Percentiles rank a stretch among this genome's conserved stretches.
These are phyloP conservation scores for Danio choprae DNA, from an alignment of 2,797 vertebrate species.

Conservation along the genomic window DNA sequence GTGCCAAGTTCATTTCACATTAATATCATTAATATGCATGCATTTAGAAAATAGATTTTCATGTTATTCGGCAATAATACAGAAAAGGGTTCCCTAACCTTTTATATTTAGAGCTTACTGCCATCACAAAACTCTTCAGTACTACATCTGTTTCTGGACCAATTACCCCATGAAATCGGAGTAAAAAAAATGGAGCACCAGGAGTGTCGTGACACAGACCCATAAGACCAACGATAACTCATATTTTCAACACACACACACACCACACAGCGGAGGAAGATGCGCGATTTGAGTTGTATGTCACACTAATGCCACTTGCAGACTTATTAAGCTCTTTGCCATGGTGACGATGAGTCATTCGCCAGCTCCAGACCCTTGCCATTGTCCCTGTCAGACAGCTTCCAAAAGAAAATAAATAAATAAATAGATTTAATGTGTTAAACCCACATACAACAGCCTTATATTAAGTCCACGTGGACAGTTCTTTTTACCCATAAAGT, in stretches of 20 bases:
- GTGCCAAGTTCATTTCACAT: too few relatives aligned
- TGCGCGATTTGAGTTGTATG: constrained; percentile 34
- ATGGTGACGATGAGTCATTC: constrained; percentile 54
- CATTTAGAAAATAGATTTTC: too few relatives aligned
- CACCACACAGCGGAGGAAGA: constrained; percentile 23
- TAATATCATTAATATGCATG: too few relatives aligned
- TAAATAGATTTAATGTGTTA: not conserved
- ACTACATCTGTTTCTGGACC: not conserved
- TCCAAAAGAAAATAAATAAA: constrained; percentile 16
- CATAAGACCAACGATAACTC: not conserved
- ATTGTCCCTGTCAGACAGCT: constrained; percentile 30
- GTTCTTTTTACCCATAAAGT: not conserved
- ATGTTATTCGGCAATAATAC: too few relatives aligned
- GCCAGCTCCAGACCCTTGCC: constrained; percentile 26
- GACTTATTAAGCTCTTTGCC: constrained; percentile 47
- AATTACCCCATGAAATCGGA: not conserved
- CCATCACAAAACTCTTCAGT: not conserved
- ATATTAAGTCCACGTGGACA: constrained; percentile 16
- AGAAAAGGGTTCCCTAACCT: not conserved
- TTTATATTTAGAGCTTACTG: not conserved
- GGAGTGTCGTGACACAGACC: not conserved
- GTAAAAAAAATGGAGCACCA: not conserved
- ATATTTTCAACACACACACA: not conserved
- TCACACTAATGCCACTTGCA: constrained; percentile 42
- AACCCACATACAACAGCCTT: constrained; percentile 11